Evolutionary conservation across 2,113 vertebrate genomes (phyloP).

Genomic region (Pluvialis apricaria): DNA sequence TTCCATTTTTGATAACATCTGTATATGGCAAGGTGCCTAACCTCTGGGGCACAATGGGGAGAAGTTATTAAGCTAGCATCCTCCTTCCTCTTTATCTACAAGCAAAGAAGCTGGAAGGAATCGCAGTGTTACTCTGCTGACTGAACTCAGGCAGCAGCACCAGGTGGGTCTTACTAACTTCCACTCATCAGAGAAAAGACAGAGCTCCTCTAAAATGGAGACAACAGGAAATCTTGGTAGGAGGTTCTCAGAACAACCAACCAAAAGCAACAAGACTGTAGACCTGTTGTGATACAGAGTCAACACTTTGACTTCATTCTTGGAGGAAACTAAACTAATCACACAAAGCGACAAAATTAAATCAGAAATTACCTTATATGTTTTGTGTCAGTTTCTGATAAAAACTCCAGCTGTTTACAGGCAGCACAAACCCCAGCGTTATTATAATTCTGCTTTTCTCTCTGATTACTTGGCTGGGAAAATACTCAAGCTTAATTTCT

Average conservation of each 20-base stretch:
- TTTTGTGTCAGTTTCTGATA: background rate
- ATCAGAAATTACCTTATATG: background rate
- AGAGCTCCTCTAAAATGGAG: background rate
- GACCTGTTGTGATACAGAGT: background rate
- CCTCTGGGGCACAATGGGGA: constrained; percentile 26
- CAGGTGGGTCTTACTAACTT: background rate
- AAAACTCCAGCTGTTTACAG: background rate
- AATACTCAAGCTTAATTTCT: background rate
- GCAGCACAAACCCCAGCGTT: background rate
- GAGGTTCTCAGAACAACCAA: background rate
- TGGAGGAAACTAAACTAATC: background rate
- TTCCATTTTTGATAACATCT: constrained; percentile 41
- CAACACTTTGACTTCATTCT: background rate
- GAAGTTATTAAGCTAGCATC: background rate
- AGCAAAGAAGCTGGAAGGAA: background rate
- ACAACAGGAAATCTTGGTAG: background rate
- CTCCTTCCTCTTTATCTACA: constrained; percentile 12
- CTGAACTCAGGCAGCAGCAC: background rate
- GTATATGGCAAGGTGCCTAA: constrained; percentile 36
- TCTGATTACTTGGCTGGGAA: background rate
- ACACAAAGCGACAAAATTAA: background rate
- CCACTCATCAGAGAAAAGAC: background rate
- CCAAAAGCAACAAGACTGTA: background rate
- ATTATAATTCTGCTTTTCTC: background rate
- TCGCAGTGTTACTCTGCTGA: background rate